A percentile compares a stretch with the other conserved stretches of the same genome.
These are phyloP conservation scores for Cataglyphis hispanica DNA, from an alignment of 1,140 invertebrate genomes.

Conservation along the genomic window DNA sequence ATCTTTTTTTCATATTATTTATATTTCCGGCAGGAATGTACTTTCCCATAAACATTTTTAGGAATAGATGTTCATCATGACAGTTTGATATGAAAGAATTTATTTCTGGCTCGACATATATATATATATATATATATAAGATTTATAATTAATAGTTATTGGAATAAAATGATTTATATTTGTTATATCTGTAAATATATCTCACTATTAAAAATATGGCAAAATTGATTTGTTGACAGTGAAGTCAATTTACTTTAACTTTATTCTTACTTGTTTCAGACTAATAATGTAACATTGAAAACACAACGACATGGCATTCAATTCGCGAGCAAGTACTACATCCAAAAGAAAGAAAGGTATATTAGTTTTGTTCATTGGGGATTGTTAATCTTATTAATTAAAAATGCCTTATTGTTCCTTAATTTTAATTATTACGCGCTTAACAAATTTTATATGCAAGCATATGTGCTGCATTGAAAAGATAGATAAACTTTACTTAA, in stretches of 20 bases:
- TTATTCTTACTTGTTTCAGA: constrained; percentile 74
- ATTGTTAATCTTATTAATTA: not conserved
- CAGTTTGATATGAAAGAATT: not conserved
- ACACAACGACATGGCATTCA: constrained; percentile 79
- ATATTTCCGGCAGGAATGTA: too few species aligned
- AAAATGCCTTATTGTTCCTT: not conserved
- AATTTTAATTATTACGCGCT: not conserved
- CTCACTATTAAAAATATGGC: too few species aligned
- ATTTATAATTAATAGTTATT: constrained; percentile 6
- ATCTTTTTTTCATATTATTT: too few species aligned
- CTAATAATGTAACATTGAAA: constrained; percentile 79
- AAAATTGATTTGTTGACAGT: constrained; percentile 4
- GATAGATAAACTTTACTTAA: not conserved
- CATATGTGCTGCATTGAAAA: not conserved
- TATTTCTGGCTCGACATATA: too few species aligned
- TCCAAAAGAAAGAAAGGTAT: constrained; percentile 81
- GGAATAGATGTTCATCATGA: too few species aligned
- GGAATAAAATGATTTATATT: not conserved
- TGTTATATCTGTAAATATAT: not conserved
- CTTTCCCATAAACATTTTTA: too few species aligned
- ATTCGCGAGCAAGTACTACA: constrained; percentile 71
- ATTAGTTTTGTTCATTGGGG: not conserved
- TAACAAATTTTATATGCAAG: not conserved
- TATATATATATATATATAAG: not conserved
- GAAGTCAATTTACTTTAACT: not conserved